phyloP scores from a whole-genome alignment of 2,888 invertebrate species.

The Mamestra brassicae region DNA sequence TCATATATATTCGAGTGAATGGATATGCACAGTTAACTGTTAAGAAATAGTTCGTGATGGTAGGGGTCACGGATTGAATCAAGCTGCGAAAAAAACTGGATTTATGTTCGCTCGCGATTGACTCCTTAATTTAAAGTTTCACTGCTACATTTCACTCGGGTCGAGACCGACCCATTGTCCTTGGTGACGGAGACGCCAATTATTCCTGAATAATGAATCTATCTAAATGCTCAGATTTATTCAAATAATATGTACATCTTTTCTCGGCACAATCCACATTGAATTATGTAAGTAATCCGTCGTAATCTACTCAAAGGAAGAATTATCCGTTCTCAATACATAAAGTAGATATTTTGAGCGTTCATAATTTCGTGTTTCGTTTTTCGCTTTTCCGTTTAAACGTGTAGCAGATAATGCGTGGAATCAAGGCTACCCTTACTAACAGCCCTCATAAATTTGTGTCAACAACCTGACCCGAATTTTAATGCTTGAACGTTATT shows the following conservation, averaged over 20 bases:
- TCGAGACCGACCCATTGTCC: constrained; percentile 65
- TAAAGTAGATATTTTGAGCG: constrained; percentile 19
- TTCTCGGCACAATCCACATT: constrained; percentile 30
- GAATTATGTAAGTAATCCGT: constrained; percentile 27
- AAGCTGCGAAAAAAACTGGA: constrained; percentile 53
- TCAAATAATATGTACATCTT: constrained; percentile 52
- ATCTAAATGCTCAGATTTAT: constrained; percentile 50
- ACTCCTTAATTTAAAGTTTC: constrained; percentile 76
- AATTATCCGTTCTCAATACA: constrained; percentile 16
- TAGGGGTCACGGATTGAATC: constrained; percentile 27
- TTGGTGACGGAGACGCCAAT: constrained; percentile 64
- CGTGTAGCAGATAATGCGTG: constrained; percentile 72
- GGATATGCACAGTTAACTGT: constrained; percentile 47
- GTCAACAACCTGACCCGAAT: constrained; percentile 88
- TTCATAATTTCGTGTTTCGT: constrained; percentile 27
- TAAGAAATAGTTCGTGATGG: constrained; percentile 54
- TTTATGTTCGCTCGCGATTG: constrained; percentile 69
- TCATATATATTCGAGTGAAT: constrained; percentile 52
- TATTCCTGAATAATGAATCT: constrained; percentile 65
- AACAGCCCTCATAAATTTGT: constrained; percentile 86
- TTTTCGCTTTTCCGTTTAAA: constrained; percentile 47
- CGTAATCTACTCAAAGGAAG: constrained; percentile 20
- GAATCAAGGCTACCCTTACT: constrained; percentile 80
- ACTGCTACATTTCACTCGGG: constrained; percentile 72
- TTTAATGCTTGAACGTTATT: constrained; percentile 87